These are phyloP conservation scores for Pangasianodon gigas DNA, from an alignment of 2,113 vertebrate species.

Conservation along the genomic window DNA sequence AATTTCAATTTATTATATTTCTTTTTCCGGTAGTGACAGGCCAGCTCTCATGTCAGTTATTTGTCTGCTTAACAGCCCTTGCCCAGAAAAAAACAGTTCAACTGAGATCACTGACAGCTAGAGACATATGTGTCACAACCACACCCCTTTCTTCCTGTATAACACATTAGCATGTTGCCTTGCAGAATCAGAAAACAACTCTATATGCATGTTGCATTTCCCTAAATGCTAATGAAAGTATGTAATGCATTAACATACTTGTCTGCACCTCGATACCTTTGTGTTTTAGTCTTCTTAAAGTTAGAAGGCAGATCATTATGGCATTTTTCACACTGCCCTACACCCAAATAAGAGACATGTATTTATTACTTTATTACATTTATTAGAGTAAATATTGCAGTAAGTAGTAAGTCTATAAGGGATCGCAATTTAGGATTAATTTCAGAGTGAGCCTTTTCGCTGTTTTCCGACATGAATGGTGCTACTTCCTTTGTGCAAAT, in stretches of 20 bases:
- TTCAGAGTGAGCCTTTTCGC: background rate
- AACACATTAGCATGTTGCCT: slow-evolving; percentile 4
- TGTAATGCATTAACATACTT: no score
- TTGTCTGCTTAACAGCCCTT: background rate
- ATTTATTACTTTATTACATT: background rate
- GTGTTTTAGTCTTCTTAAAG: background rate
- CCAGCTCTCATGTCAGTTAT: background rate
- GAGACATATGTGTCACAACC: slow-evolving; percentile 14
- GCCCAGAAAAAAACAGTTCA: slow-evolving; percentile 16
- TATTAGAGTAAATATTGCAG: background rate
- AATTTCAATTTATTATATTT: slow-evolving; percentile 8
- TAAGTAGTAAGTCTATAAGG: background rate
- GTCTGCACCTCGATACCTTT: background rate
- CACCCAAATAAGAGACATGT: background rate
- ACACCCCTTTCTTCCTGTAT: slow-evolving; percentile 52
- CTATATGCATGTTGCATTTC: background rate
- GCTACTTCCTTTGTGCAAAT: slow-evolving; percentile 37
- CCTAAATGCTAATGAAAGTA: background rate
- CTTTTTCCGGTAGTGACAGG: background rate
- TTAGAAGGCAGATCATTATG: background rate
- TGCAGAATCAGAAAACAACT: slow-evolving; percentile 31
- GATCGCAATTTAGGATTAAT: background rate
- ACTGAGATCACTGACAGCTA: background rate
- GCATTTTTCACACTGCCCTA: background rate
- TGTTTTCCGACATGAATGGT: background rate